phyloP scores from a whole-genome alignment of 2,113 vertebrate genomes.

The Ammodytes marinus region DNA sequence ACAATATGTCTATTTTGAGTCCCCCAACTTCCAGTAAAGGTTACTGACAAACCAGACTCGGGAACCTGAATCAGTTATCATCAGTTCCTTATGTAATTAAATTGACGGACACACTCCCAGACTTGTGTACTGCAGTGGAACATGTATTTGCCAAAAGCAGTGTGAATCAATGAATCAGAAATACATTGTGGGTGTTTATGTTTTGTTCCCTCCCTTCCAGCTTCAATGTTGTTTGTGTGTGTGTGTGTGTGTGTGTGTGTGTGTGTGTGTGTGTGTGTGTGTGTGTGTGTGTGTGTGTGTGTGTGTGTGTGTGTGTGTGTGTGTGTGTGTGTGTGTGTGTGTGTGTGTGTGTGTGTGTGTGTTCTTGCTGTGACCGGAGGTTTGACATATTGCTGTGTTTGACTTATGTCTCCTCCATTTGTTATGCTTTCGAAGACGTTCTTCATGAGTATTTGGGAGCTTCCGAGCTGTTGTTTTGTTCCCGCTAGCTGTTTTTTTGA shows the following conservation, averaged over 20 bases:
- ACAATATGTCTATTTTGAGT: not conserved
- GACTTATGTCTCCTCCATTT: not conserved
- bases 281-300: not conserved
- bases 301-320: no score
- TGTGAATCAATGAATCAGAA: not conserved
- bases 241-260: not conserved
- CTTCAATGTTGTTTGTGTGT: no score
- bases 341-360: not conserved
- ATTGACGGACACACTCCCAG: not conserved
- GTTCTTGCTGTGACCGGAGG: not conserved
- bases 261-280: not conserved
- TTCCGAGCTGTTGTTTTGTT: not conserved
- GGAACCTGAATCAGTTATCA: not conserved
- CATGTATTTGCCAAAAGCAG: not conserved
- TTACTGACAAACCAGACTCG: not conserved
- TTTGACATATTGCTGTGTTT: conserved; percentile 2
- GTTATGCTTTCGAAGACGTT: not conserved
- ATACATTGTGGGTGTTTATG: not conserved
- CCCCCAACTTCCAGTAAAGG: not conserved
- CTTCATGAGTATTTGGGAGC: not conserved
- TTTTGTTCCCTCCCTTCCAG: not conserved
- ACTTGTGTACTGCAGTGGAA: conserved; percentile 2
- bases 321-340: not conserved
- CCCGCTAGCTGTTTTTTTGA: not conserved
- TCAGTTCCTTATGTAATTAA: not conserved